phyloP scores from a whole-genome alignment of 1,140 invertebrate genomes.

The Drosophila baimaii region DNA sequence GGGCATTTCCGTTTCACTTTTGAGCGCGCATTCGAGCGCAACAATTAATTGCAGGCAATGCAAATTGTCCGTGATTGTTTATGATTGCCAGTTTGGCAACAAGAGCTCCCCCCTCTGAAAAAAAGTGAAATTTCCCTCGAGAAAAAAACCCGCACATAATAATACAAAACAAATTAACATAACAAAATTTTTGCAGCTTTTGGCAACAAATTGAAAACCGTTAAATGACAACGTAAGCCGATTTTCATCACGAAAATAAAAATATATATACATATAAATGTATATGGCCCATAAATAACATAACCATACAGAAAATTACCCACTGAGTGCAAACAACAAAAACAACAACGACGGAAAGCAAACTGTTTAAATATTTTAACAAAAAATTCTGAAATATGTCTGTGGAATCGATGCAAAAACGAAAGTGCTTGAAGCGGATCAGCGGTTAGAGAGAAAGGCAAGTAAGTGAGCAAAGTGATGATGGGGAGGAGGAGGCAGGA shows the following conservation, averaged over 20 bases:
- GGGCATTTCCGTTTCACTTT: constrained; percentile 72
- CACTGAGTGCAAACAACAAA: constrained; percentile 55
- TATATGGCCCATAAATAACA: constrained; percentile 33
- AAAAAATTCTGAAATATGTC: constrained; percentile 55
- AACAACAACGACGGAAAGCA: constrained; percentile 42
- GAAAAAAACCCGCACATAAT: constrained; percentile 31
- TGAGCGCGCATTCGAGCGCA: constrained; percentile 69
- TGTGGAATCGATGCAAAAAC: constrained; percentile 62
- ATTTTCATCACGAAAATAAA: constrained; percentile 19
- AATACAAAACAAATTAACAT: constrained; percentile 39
- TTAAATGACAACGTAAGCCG: constrained; percentile 24
- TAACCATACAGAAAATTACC: constrained; percentile 32
- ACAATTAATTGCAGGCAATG: constrained; percentile 73
- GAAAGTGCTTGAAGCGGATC: constrained; percentile 58
- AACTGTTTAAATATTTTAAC: constrained; percentile 77
- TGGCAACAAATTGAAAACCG: constrained; percentile 46
- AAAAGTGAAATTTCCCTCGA: constrained; percentile 54
- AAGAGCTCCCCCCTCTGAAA: constrained; percentile 26
- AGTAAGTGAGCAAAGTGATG: constrained; percentile 24
- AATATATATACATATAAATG: neutral
- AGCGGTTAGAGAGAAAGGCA: constrained; percentile 59
- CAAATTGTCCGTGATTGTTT: constrained; percentile 52
- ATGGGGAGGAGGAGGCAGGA: constrained; percentile 1
- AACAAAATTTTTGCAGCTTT: constrained; percentile 38
- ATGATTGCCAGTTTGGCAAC: constrained; percentile 50